Base-by-base conservation (phyloP, 2,888 invertebrate genomes). In the Tholera decimalis region DNA sequence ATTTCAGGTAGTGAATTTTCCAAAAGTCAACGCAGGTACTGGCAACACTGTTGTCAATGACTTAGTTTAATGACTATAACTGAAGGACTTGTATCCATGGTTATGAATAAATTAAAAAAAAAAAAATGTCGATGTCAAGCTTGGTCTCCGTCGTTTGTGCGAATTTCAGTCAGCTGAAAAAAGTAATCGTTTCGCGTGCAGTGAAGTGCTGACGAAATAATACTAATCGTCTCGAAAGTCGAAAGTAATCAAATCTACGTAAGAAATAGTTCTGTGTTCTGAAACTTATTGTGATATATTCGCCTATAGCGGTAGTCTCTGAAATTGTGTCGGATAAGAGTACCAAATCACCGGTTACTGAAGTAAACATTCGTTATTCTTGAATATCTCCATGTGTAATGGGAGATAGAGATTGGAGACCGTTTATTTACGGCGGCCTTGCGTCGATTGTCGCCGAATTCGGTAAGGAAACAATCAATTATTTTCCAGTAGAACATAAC, bases 391-490 rank as follows among this genome's bases (percentile, higher is more conserved):
- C 75, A 76, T 88, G 87, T 96, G 97, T 96, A 88, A 97, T 97
- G 97, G 97, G 97, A 96, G 97, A 97, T 91, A 96, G 96, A 87
- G 98, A 98, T 93, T 98, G 98, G 98, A 97, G 98, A 94, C 98
- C 98, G 89, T 99, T 99, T 96, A 96, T 99, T 85, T 99, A 98
- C 96, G 99, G 99, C 91, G 99, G 99, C 79, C 91, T 98, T 83
- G 98, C 99, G 90, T 98, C 99, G 78, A 98, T 98, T 85, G 97
- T 98, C 81, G 99, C 99, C 62, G 99, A 99, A 96, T 98, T 98
- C 93, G 98, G 99, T 99, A 96, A 96, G 96, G 0, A 49, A 51
- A 49, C 9, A 20, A 9, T 39, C 1, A 37, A 33, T 64, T 62
- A 58, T 18, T 6, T 18, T 53, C 33, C 35, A 57, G 53, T 37